Percentiles rank a stretch among this genome's conserved stretches.
phyloP scores from a whole-genome alignment of 2,113 vertebrate species.

The Prolemur simus region DNA sequence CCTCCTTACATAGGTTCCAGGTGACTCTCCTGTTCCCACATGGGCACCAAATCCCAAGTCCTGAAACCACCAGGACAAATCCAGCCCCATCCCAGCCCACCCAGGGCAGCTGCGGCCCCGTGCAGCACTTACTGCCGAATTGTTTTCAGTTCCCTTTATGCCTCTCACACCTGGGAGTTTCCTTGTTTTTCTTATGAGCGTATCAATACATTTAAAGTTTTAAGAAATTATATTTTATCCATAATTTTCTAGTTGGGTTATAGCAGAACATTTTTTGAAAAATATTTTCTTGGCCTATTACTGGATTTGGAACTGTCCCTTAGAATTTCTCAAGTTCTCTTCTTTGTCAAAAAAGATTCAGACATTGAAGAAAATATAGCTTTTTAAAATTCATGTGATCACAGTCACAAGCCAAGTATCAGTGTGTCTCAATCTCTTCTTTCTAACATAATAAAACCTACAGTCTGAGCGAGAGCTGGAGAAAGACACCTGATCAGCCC shows the following conservation, averaged over 20 bases:
- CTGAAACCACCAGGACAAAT: not conserved
- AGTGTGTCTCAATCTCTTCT: slow-evolving; percentile 20
- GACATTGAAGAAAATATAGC: slow-evolving; percentile 57
- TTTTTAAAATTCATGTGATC: not conserved
- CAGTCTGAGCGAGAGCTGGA: not conserved
- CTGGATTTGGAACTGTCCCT: not conserved
- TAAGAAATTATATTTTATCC: not conserved
- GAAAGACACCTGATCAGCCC: not conserved
- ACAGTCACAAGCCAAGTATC: slow-evolving; percentile 20
- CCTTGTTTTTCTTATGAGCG: not conserved
- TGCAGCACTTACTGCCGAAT: not conserved
- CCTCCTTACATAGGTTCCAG: rapidly evolving
- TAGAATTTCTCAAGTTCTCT: not conserved
- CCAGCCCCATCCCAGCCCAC: rapidly evolving
- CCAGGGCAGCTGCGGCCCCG: not conserved
- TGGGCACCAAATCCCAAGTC: not conserved
- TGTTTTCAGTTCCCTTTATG: too few relatives aligned
- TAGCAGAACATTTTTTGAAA: not conserved
- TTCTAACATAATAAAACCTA: not conserved
- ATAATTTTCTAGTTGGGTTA: not conserved
- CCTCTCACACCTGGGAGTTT: not conserved
- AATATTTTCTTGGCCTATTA: not conserved
- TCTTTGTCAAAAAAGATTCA: slow-evolving; percentile 54
- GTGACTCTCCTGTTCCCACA: not conserved
- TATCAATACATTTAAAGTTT: not conserved